Evolutionary conservation across 64 coral and sea anemone genomes (phyloP), one percentile per base, ranked within the genome.

Genomic region (Porites lutea): DNA sequence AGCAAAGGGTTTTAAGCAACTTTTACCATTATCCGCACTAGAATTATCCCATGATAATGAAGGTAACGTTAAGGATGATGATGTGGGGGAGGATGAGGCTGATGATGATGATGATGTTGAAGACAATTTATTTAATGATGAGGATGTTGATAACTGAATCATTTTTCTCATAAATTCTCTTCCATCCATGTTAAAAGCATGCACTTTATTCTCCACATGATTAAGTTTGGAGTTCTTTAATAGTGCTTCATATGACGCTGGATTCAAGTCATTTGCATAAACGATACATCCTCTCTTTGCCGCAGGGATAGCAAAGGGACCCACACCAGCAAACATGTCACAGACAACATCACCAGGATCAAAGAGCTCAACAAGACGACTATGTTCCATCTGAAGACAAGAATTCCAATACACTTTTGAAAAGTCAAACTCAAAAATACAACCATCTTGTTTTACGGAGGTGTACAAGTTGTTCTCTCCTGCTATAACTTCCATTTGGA

Each of bases 341-440:
- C 97, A 96, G 6, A 99, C 76, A 22, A 99, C 77, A 78, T 99
- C 97, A 59, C 52, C 79, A 73, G 71, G 59, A 15, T 72, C 79
- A 52, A 99, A 99, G 8, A 54, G 79, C 27, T 94, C 85, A 27
- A 94, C 88, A 64, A 99, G 97, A 3, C 97, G 89, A 9, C 84
- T 96, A 66, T 99, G 97, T 23, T 99, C 97, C 52, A 88, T 96
- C 82, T 99, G 97, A 71, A 99, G 88, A n/a, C 97, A 91, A 77
- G 97, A 99, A 78, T 99, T 99, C 97, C 97, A 99, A 55, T 99
- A 99, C 7, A 99, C 97, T 89, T 94, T 96, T 48, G 97, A 99
- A 80, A 99, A 99, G 37, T 99, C 97, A 92, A 99, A 99, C 49
- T 96, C 83, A 79, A 91, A 99, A 46, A 86, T 72, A 58, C 94